A percentile compares a stretch with the other conserved stretches of the same genome.
These are phyloP conservation scores for Patella pellucida DNA, from an alignment of 2,888 invertebrate genomes.

Conservation along the genomic window DNA sequence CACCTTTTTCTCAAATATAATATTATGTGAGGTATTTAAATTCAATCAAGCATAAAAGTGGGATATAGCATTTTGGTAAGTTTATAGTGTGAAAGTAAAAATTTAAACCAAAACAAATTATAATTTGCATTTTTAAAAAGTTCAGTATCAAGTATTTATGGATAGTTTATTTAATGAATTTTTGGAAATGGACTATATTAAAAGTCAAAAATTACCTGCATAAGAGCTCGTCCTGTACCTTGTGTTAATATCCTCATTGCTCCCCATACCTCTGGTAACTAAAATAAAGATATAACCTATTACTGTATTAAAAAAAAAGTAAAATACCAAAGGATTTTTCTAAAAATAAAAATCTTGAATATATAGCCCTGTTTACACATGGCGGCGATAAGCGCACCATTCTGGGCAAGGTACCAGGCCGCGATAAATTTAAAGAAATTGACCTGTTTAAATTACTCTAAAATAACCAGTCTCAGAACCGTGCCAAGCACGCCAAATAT, in stretches of 20 bases:
- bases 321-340: background rate
- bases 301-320: background rate
- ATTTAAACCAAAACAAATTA: too few relatives aligned
- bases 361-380: too few relatives aligned
- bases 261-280: constrained; percentile 89
- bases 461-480: too few relatives aligned
- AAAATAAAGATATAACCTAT: constrained; percentile 22
- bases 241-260: constrained; percentile 92
- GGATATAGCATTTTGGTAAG: background rate
- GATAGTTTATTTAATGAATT: background rate
- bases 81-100: background rate
- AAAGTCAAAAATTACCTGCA: constrained; percentile 75
- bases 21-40: background rate
- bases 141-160: background rate
- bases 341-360: too few relatives aligned
- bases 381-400: too few relatives aligned
- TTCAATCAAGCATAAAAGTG: background rate
- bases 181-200: too few relatives aligned
- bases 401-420: too few relatives aligned
- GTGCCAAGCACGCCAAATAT: too few relatives aligned
- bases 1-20: too few relatives aligned
- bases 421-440: too few relatives aligned
- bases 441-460: too few relatives aligned
- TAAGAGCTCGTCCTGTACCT: constrained; percentile 93
- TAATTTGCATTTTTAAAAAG: background rate